Percentiles rank a stretch among this genome's conserved stretches.
Evolutionary conservation across 2,888 invertebrate species (phyloP).

Genomic region (Troglohyphantes excavatus): DNA sequence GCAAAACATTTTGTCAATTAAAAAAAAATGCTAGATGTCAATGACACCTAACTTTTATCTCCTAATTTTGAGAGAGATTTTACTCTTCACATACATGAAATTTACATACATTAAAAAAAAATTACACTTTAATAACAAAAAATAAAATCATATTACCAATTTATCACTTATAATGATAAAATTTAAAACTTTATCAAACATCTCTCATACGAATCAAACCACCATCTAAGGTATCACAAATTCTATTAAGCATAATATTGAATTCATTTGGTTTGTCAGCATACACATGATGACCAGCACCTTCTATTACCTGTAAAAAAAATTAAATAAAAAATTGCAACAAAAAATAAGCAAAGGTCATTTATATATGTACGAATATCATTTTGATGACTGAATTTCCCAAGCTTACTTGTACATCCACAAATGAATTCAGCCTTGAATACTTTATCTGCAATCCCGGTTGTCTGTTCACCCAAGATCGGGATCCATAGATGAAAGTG

Average conservation of each 20-base stretch:
- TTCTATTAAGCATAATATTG: constrained; percentile 90
- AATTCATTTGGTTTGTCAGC: constrained; percentile 94
- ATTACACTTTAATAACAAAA: too few relatives aligned
- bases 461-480: constrained; percentile 96
- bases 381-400: too few relatives aligned
- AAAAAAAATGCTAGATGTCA: too few relatives aligned
- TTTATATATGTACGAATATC: too few relatives aligned
- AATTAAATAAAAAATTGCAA: not conserved
- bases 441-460: constrained; percentile 90
- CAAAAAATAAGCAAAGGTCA: not conserved
- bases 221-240: constrained; percentile 84
- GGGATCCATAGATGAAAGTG: constrained; percentile 94
- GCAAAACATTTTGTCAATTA: too few relatives aligned
- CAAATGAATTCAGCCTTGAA: constrained; percentile 75
- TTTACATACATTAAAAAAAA: too few relatives aligned
- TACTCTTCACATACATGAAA: too few relatives aligned
- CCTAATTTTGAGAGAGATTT: too few relatives aligned
- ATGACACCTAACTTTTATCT: too few relatives aligned
- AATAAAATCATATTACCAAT: too few relatives aligned
- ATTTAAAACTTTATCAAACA: too few relatives aligned
- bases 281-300: constrained; percentile 97
- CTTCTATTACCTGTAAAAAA: constrained; percentile 88
- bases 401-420: constrained; percentile 71
- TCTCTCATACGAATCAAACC: constrained; percentile 25
- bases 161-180: too few relatives aligned